Conservation (phyloP, 2,888 invertebrate genomes). For the Drosophila bunnanda region DNA sequence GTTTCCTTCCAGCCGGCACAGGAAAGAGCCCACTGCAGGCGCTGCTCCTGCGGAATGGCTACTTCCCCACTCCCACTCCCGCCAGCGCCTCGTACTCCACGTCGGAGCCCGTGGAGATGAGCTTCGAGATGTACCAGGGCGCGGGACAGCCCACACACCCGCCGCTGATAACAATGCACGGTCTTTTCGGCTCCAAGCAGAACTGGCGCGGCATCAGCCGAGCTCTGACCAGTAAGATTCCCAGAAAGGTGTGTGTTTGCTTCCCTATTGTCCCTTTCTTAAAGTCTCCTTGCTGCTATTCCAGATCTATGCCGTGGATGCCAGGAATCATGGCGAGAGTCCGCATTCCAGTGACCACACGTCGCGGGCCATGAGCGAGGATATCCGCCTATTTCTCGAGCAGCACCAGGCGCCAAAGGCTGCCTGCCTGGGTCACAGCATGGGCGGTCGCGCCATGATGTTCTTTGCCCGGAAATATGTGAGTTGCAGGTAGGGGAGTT, state of each 20-base stretch:
- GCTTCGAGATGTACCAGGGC: conserved; percentile 88
- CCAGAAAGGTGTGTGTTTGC: conserved; percentile 86
- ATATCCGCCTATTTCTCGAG: conserved; percentile 88
- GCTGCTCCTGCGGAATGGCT: not conserved
- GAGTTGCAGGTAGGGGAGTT: not conserved
- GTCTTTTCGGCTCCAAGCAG: conserved; percentile 93
- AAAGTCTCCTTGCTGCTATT: not conserved
- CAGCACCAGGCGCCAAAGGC: conserved; percentile 79
- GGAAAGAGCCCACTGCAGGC: not conserved
- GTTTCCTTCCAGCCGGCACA: conserved; percentile 39
- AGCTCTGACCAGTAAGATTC: conserved; percentile 85
- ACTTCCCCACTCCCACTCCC: not conserved
- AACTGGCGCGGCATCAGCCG: conserved; percentile 95
- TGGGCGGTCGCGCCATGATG: conserved; percentile 98
- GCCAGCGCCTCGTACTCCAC: not conserved
- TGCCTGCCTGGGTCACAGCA: conserved; percentile 94
- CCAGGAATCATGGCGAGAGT: conserved; percentile 97
- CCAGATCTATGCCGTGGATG: conserved; percentile 89
- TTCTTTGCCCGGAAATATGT: conserved; percentile 90
- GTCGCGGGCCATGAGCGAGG: conserved; percentile 91
- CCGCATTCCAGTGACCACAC: conserved; percentile 90
- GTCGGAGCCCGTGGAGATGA: conserved; percentile 86
- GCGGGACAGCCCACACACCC: conserved; percentile 72
- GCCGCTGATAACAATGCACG: conserved; percentile 94
- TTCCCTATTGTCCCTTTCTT: not conserved